These are phyloP conservation scores for Sarcophaga rosellei DNA, from an alignment of 2,888 invertebrate genomes.

Conservation along the genomic window DNA sequence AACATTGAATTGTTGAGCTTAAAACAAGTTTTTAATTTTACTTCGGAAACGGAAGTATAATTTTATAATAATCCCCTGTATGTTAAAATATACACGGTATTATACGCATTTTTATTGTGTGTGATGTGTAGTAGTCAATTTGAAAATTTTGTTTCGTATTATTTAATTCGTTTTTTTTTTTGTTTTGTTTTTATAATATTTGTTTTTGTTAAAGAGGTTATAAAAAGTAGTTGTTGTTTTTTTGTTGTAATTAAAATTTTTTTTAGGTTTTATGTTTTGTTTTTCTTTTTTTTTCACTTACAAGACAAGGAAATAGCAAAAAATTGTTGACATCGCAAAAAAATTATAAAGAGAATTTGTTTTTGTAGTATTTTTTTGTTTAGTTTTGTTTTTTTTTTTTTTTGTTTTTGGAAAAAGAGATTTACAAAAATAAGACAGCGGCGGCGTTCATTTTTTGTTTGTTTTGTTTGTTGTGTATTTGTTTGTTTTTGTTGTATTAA, in stretches of 20 bases:
- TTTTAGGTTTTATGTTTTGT: slow-evolving; percentile 63
- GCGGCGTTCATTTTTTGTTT: slow-evolving; percentile 68
- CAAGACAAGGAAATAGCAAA: slow-evolving; percentile 75
- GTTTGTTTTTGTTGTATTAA: slow-evolving; percentile 64
- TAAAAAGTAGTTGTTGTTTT: slow-evolving; percentile 62
- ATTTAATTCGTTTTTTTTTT: slow-evolving; percentile 15
- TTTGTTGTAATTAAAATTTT: slow-evolving; percentile 49
- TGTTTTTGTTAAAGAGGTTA: slow-evolving; percentile 57
- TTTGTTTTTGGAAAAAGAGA: slow-evolving; percentile 66
- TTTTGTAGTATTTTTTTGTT: slow-evolving; percentile 53
- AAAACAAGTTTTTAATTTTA: neutral
- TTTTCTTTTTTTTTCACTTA: slow-evolving; percentile 60
- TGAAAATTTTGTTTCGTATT: slow-evolving; percentile 1
- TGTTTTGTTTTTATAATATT: slow-evolving; percentile 14
- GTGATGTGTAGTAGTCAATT: slow-evolving; percentile 27
- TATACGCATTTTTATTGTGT: neutral
- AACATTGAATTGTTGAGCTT: too few species aligned
- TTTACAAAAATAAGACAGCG: slow-evolving; percentile 74
- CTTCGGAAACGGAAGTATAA: too few species aligned
- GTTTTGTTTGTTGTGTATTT: slow-evolving; percentile 54
- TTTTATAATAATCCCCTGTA: neutral
- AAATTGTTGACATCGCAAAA: slow-evolving; percentile 80
- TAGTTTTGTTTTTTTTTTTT: slow-evolving; percentile 37
- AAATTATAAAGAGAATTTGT: slow-evolving; percentile 58
- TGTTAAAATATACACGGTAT: slow-evolving; percentile 21